These are phyloP conservation scores for Macropodus opercularis DNA, from an alignment of 2,797 vertebrate species.

Conservation along the genomic window DNA sequence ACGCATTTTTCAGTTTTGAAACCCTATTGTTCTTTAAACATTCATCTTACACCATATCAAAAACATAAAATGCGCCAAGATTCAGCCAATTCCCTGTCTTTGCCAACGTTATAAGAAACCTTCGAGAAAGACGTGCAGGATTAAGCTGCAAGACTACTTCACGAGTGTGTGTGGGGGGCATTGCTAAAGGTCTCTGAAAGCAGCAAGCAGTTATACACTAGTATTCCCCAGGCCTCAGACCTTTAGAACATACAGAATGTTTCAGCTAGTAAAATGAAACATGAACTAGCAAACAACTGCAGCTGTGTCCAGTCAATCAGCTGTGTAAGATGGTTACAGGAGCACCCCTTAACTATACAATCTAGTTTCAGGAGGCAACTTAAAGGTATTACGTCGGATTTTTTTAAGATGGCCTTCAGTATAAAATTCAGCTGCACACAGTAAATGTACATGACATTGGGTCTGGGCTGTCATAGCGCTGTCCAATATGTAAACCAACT, in stretches of 20 bases:
- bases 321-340: background rate
- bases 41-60: background rate
- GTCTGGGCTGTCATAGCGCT: too few relatives aligned
- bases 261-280: background rate
- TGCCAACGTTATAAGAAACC: background rate
- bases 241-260: background rate
- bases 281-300: background rate
- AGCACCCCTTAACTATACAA: too few relatives aligned
- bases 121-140: background rate
- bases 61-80: background rate
- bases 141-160: background rate
- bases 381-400: background rate
- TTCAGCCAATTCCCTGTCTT: background rate
- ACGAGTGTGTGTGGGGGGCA: background rate
- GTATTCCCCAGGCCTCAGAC: background rate
- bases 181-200: too few relatives aligned
- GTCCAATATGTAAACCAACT: too few relatives aligned
- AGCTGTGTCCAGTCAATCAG: background rate
- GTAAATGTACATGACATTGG: too few relatives aligned
- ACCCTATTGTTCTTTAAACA: background rate
- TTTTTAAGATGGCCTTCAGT: too few relatives aligned
- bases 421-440: too few relatives aligned
- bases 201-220: too few relatives aligned
- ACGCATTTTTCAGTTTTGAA: background rate
- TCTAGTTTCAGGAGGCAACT: background rate